These are phyloP conservation scores for Notothenia coriiceps DNA, from an alignment of 2,113 vertebrate species.

Conservation along the genomic window DNA sequence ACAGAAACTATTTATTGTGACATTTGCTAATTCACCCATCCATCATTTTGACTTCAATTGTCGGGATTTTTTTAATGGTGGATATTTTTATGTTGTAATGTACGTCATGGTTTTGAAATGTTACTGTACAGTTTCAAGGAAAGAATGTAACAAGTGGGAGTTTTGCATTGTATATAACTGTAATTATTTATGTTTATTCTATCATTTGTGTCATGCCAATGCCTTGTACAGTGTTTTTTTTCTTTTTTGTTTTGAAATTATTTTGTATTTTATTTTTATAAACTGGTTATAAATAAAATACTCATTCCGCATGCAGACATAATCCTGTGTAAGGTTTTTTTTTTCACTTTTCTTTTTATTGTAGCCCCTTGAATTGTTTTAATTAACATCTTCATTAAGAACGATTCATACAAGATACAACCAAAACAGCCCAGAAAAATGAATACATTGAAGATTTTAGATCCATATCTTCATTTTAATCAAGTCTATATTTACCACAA, in stretches of 20 bases:
- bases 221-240: slow-evolving; percentile 98
- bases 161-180: slow-evolving; percentile 94
- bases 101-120: slow-evolving; percentile 74
- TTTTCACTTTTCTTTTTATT: neutral
- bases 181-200: slow-evolving; percentile 96
- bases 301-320: slow-evolving; percentile 96
- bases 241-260: slow-evolving; percentile 94
- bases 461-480: neutral
- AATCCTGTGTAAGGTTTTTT: slow-evolving; percentile 29
- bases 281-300: slow-evolving; percentile 99
- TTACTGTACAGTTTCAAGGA: slow-evolving; percentile 79
- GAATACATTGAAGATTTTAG: neutral
- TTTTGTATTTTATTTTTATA: slow-evolving; percentile 99
- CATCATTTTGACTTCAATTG: slow-evolving; percentile 53
- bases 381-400: neutral
- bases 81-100: slow-evolving; percentile 73
- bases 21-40: slow-evolving; percentile 58
- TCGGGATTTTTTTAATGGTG: slow-evolving; percentile 60
- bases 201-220: slow-evolving; percentile 98
- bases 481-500: neutral
- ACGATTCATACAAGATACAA: neutral
- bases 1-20: slow-evolving; percentile 72
- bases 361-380: neutral
- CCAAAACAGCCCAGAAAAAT: neutral
- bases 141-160: slow-evolving; percentile 81